Evolutionary conservation across 2,113 vertebrate species (phyloP).

Genomic region (Pituophis catenifer): DNA sequence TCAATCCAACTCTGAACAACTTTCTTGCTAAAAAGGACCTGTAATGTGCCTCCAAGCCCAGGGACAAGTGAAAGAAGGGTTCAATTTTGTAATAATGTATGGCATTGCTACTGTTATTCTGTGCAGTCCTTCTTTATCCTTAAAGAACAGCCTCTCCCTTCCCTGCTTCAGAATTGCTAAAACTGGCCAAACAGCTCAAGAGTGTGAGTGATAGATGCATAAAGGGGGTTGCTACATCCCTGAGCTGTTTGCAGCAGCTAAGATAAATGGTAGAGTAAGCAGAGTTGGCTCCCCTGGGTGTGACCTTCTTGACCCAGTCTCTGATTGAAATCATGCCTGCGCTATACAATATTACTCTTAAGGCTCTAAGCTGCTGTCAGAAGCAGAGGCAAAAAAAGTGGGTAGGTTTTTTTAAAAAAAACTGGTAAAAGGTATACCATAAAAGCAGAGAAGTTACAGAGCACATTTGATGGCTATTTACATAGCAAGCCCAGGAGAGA

Average conservation of each 20-base stretch:
- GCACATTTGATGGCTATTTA: background rate
- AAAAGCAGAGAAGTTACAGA: background rate
- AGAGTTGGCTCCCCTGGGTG: background rate
- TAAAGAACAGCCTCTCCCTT: background rate
- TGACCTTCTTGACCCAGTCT: background rate
- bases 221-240: background rate
- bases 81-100: too few species aligned
- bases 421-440: background rate
- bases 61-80: too few species aligned
- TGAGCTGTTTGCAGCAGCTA: background rate
- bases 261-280: background rate
- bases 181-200: background rate
- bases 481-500: background rate
- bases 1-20: background rate
- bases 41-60: too few species aligned
- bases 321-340: background rate
- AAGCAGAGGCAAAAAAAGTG: background rate
- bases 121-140: background rate
- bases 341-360: background rate
- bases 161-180: background rate
- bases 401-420: background rate
- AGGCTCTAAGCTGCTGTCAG: background rate
- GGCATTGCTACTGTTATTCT: background rate
- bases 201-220: background rate
- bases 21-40: too few species aligned